Evolutionary conservation across 2,888 invertebrate species (phyloP), one percentile per base, ranked within the genome.

Genomic region (Drosophila fungiperda): DNA sequence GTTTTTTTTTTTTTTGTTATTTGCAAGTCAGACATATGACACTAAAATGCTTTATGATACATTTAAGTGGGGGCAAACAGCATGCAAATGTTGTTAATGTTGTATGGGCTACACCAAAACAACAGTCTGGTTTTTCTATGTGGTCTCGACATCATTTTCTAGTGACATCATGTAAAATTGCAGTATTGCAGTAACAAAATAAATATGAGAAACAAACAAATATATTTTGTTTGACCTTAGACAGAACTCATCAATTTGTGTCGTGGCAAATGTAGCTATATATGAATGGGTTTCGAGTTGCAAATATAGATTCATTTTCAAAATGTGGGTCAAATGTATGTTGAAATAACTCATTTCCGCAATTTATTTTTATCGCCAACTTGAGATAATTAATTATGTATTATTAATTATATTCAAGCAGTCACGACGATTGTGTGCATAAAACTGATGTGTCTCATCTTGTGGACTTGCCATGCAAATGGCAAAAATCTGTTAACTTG

Each of bases 341-440:
- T 36, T 29, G 9, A 67, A 32, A n/a, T 32, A 15, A 45, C 23
- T 35, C 29, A 15, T 50, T 42, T 40, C n/a, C 12, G 23, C 6
- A 15, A 63, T 73, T 73, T 64, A 64, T 54, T 60, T 68, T 48
- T 58, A 54, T 49, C 49, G 48, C 15, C n/a, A 49, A 45, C 12
- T 57, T 33, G 53, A 9, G 26, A 61, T 75, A 66, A 63, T 68
- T 62, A 62, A 76, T 68, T 54, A 64, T 48, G 40, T 11, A 50
- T 29, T 61, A 67, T 75, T 75, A 75, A 78, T 78, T 60, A 32
- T 62, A 65, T 72, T 36, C 79, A 50, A 62, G 61, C 66, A 59
- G 58, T 64, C 57, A 65, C 66, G 59, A 64, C 54, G 26, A 67
- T 55, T 67, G 53, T 26, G 17, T 45, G 35, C 45, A 38, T 36